Evolutionary conservation across 2,888 invertebrate species (phyloP).

Genomic region (Formica aserva): DNA sequence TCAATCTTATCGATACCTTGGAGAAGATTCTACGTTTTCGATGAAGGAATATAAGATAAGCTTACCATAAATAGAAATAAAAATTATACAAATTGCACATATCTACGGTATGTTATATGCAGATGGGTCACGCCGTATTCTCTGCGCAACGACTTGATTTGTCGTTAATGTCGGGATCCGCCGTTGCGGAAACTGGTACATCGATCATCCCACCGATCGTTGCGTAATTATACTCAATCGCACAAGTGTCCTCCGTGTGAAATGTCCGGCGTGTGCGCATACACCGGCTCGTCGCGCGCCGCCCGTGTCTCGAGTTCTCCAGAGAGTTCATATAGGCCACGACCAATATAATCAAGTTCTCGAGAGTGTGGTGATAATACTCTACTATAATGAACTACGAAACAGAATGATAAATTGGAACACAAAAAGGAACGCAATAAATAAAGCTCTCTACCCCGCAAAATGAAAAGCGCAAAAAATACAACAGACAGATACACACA

Average conservation of each 20-base stretch:
- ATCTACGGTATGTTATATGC: not conserved
- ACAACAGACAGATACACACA: constrained; percentile 76
- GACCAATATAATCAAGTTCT: constrained; percentile 81
- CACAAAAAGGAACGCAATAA: constrained; percentile 82
- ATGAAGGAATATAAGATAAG: not conserved
- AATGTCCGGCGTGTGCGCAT: constrained; percentile 81
- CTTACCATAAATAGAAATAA: constrained; percentile 14
- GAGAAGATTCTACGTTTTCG: constrained; percentile 2
- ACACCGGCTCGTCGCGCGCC: constrained; percentile 71
- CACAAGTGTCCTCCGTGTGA: constrained; percentile 79
- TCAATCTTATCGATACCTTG: not conserved
- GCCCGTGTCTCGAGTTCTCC: constrained; percentile 85
- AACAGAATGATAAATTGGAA: constrained; percentile 79
- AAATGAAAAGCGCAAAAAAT: constrained; percentile 84
- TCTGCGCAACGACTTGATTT: constrained; percentile 11
- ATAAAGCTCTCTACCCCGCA: constrained; percentile 90
- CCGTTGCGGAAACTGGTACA: constrained; percentile 29
- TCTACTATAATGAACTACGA: constrained; percentile 83
- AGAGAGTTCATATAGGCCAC: constrained; percentile 76
- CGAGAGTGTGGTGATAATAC: constrained; percentile 81
- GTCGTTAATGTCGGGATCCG: constrained; percentile 4
- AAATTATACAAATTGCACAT: constrained; percentile 7
- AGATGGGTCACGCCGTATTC: not conserved
- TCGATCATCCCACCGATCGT: constrained; percentile 59
- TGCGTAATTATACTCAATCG: constrained; percentile 83